Evolutionary conservation across 2,888 invertebrate genomes (phyloP).

Genomic region (Agrochola macilenta): DNA sequence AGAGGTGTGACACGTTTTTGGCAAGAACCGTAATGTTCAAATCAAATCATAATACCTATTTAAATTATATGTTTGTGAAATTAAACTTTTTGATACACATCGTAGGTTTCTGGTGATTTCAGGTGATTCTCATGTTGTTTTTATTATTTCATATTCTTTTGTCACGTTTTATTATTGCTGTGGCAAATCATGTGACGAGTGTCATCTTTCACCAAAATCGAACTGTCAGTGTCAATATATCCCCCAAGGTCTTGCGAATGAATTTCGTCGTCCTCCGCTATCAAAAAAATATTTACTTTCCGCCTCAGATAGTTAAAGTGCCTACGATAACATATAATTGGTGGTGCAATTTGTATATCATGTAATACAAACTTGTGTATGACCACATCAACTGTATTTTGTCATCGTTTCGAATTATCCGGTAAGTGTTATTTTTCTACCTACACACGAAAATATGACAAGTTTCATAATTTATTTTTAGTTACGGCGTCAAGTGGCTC

Average conservation of each 20-base stretch:
- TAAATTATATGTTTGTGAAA: too few species aligned
- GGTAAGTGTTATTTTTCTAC: slow-evolving; percentile 64
- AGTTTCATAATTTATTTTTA: slow-evolving; percentile 71
- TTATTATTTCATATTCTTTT: too few species aligned
- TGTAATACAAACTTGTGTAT: slow-evolving; percentile 41
- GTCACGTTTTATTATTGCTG: slow-evolving; percentile 33
- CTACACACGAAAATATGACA: slow-evolving; percentile 63
- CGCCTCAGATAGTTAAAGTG: slow-evolving; percentile 35
- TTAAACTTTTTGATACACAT: too few species aligned
- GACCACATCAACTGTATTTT: slow-evolving; percentile 38
- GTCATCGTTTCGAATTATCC: slow-evolving; percentile 46
- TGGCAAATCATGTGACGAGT: slow-evolving; percentile 34
- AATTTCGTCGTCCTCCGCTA: slow-evolving; percentile 45
- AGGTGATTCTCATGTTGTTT: too few species aligned
- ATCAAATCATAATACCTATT: not conserved
- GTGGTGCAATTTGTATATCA: slow-evolving; percentile 39
- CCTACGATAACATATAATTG: slow-evolving; percentile 44
- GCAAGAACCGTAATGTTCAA: not conserved
- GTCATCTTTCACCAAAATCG: not conserved
- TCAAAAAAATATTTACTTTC: slow-evolving; percentile 62
- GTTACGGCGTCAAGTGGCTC: slow-evolving; percentile 53
- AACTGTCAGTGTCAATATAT: slow-evolving; percentile 59
- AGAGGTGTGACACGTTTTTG: not conserved
- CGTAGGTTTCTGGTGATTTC: too few species aligned
- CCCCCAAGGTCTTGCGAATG: slow-evolving; percentile 54